Evolutionary conservation across 2,797 vertebrate genomes (phyloP).

Genomic region (Chelon labrosus): DNA sequence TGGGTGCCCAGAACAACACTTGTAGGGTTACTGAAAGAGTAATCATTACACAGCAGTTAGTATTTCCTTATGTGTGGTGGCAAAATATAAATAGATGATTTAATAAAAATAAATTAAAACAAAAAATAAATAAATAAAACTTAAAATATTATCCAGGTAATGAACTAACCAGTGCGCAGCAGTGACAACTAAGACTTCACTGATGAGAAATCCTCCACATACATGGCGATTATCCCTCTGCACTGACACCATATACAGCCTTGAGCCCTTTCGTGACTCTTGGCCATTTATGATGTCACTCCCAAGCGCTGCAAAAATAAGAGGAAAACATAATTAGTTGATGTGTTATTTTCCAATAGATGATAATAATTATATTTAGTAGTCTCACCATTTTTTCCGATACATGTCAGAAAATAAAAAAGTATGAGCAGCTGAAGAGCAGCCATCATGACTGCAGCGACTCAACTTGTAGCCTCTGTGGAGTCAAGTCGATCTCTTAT

Average conservation of each 20-base stretch:
- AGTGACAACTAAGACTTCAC: conserved; percentile 73
- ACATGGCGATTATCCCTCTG: neutral
- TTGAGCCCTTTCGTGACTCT: neutral
- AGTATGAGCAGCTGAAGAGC: neutral
- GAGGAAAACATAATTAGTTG: neutral
- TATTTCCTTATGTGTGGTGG: neutral
- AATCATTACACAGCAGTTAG: neutral
- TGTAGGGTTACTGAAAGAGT: neutral
- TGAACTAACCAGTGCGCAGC: conserved; percentile 70
- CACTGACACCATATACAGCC: neutral
- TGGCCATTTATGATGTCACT: conserved; percentile 58
- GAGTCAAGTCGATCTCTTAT: neutral
- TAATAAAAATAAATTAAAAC: no score
- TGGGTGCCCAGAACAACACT: conserved; percentile 67
- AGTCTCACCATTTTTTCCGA: conserved; percentile 29
- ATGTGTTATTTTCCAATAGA: neutral
- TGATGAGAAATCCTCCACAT: conserved; percentile 80
- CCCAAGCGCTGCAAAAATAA: conserved; percentile 33
- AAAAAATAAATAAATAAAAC: no score
- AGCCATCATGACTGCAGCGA: conserved; percentile 12
- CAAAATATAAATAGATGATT: no score
- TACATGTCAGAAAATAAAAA: conserved; percentile 28
- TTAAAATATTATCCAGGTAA: neutral
- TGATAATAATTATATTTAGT: neutral
- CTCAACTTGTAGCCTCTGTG: neutral